Base-by-base conservation (phyloP, 2,888 invertebrate genomes). In the Drosophila niveifrons region DNA sequence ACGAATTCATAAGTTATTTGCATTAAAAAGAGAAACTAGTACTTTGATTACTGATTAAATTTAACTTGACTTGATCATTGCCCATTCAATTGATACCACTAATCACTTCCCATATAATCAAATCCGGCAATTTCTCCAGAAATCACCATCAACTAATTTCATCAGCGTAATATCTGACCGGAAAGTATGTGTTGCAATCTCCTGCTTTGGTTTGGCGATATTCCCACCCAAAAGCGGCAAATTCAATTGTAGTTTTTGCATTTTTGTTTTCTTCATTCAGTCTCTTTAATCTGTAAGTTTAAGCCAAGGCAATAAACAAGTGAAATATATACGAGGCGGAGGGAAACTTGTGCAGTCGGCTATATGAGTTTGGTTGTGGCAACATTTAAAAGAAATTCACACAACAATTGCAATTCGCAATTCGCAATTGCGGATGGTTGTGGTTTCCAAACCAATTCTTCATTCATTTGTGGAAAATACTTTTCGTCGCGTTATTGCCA, bases 301-400 rank as follows among this genome's bases (percentile, higher is more conserved):
- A 34, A 43, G 17, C n/a, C 23, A 29, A 48, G 74, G 62, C 71
- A 69, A 68, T 68, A 73, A 78, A 55, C 80, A 80, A 75, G 75
- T 79, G 70, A 74, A 71, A 67, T 56, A 67, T 66, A 57, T 47
- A 58, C 15, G 41, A 9, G 36, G 57, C 18, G 55, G 59, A 66
- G 52, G 74, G 63, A 59, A 50, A 59, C 52, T 48, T 61, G 64
- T 13, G 34, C 47, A 72, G 79, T 77, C 72, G 78, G 82, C n/a
- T 78, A 76, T 75, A 31, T 46, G 66, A 59, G 29, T 66, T 61
- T 67, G 72, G 74, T 48, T 55, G 62, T 23, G 76, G 67, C 83
- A 78, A 80, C 83, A 83, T 77, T 83, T 83, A 80, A 73, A 81
- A 75, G 76, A 86, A 83, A 83, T 80, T 78, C 70, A 70, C 83